A percentile compares a stretch with the other conserved stretches of the same genome.
phyloP scores from a whole-genome alignment of 2,888 invertebrate species.

The Hetaerina titia region DNA sequence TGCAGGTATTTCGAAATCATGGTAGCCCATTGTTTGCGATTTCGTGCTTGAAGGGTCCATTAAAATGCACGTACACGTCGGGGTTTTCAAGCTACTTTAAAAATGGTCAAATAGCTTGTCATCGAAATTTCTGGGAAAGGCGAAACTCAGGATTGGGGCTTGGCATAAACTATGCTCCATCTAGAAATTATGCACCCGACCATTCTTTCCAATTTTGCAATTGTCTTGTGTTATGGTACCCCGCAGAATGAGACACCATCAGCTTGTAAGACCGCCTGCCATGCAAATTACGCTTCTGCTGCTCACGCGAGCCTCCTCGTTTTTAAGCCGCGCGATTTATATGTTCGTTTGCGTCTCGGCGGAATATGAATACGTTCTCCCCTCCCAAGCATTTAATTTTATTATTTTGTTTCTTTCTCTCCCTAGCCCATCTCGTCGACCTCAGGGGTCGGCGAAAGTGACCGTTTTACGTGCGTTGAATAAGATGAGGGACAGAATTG shows the following conservation, averaged over 20 bases:
- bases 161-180: neutral
- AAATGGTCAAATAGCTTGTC: too few relatives aligned
- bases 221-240: neutral
- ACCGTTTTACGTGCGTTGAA: constrained; percentile 1
- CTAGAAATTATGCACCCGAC: neutral
- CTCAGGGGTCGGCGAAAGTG: neutral
- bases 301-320: neutral
- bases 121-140: neutral
- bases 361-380: neutral
- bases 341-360: neutral
- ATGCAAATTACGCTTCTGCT: neutral
- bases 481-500: neutral
- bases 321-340: neutral
- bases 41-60: too few relatives aligned
- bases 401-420: neutral
- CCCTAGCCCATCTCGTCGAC: neutral
- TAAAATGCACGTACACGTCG: neutral
- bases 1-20: too few relatives aligned
- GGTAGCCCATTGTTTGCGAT: too few relatives aligned
- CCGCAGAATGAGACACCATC: neutral
- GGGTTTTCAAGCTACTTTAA: neutral
- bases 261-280: neutral
- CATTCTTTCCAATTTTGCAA: neutral
- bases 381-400: neutral
- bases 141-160: neutral